phyloP scores from a whole-genome alignment of 2,888 invertebrate genomes.

The Lithophane socia region DNA sequence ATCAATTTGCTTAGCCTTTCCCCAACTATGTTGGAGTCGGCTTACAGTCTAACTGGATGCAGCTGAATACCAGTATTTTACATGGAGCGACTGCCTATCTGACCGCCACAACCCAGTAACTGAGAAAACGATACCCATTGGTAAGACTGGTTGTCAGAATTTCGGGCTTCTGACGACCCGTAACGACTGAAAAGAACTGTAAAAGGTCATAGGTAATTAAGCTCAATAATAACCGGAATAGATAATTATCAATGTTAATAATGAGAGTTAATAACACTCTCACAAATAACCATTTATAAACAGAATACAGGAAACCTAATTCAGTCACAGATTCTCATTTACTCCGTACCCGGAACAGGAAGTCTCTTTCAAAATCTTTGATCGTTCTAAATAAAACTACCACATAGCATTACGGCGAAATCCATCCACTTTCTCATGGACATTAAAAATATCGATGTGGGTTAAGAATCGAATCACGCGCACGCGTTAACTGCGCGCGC shows the following conservation, averaged over 20 bases:
- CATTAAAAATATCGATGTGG: slow-evolving; percentile 65
- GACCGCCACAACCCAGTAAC: too few relatives aligned
- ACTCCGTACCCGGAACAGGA: slow-evolving; percentile 46
- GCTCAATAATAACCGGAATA: background rate
- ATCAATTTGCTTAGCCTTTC: too few relatives aligned
- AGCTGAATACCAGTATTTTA: too few relatives aligned
- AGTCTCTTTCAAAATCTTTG: slow-evolving; percentile 29
- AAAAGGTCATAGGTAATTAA: too few relatives aligned
- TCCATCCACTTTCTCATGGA: slow-evolving; percentile 56
- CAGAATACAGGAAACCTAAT: background rate
- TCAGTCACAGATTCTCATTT: slow-evolving; percentile 12
- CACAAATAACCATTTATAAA: slow-evolving; percentile 8
- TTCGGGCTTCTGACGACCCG: too few relatives aligned
- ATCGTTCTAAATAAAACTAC: slow-evolving; percentile 45
- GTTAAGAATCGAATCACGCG: slow-evolving; percentile 71
- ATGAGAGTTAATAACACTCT: background rate
- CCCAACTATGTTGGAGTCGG: too few relatives aligned
- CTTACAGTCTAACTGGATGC: too few relatives aligned
- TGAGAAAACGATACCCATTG: too few relatives aligned
- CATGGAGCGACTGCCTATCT: too few relatives aligned
- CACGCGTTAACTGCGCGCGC: slow-evolving; percentile 62
- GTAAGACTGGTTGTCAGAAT: too few relatives aligned
- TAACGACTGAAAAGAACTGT: too few relatives aligned
- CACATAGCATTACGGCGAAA: slow-evolving; percentile 46
- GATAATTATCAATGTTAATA: background rate